phyloP scores from a whole-genome alignment of 2,113 vertebrate species.

The Thalassarche chlororhynchos region DNA sequence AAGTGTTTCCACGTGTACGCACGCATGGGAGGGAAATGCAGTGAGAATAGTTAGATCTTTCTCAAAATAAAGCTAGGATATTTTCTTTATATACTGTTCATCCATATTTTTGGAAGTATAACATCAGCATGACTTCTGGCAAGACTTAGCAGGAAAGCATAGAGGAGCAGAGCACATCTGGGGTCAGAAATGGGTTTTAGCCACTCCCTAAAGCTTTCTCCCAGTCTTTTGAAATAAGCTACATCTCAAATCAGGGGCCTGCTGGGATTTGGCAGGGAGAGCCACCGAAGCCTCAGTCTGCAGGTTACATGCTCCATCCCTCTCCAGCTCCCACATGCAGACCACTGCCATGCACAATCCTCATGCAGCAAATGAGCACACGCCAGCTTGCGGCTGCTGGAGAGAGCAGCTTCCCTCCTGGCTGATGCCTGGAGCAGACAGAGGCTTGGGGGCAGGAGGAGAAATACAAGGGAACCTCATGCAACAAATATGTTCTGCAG shows the following conservation, averaged over 20 bases:
- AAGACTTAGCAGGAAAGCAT: neutral
- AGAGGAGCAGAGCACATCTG: neutral
- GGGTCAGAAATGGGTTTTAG: neutral
- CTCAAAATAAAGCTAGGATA: neutral
- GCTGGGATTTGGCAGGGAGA: neutral
- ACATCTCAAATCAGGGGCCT: neutral
- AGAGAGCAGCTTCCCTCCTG: neutral
- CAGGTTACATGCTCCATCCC: neutral
- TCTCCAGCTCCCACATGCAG: neutral
- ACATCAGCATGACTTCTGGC: neutral
- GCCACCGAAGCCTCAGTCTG: neutral
- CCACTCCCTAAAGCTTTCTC: neutral
- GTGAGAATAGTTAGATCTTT: neutral
- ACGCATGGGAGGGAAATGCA: neutral
- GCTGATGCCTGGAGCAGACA: accelerated
- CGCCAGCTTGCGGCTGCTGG: neutral
- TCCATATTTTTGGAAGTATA: neutral
- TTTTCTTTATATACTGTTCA: neutral
- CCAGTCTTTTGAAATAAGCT: neutral
- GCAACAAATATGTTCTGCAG: neutral
- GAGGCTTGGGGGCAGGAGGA: neutral
- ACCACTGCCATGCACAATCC: too few species aligned
- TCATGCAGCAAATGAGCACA: accelerated
- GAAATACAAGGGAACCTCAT: neutral
- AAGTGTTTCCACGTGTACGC: neutral